Conservation (phyloP, 2,113 vertebrate species). For the Centropus bengalensis region DNA sequence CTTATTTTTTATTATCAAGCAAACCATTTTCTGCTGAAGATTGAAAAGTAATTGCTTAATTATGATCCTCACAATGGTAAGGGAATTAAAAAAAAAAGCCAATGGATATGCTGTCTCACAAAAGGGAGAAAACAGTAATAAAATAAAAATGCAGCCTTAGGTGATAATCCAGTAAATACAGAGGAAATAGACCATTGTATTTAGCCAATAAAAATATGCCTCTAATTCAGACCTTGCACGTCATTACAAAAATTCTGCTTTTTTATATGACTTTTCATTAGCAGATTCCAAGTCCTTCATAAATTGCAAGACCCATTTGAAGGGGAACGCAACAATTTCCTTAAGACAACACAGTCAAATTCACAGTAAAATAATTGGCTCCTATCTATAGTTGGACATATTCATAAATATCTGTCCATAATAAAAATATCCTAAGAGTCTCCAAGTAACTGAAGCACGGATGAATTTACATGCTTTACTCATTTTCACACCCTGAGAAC, state of each 20-base stretch:
- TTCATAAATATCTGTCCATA: neutral
- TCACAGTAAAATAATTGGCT: neutral
- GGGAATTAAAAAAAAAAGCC: neutral
- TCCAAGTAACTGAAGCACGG: neutral
- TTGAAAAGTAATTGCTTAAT: neutral
- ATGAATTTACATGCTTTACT: neutral
- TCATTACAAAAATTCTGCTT: neutral
- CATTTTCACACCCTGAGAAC: neutral
- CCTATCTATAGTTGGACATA: neutral
- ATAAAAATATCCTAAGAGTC: neutral
- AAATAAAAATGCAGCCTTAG: neutral
- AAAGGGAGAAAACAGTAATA: neutral
- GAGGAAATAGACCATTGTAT: neutral
- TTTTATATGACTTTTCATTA: neutral
- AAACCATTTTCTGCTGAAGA: neutral
- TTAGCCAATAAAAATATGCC: neutral
- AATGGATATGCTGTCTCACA: neutral
- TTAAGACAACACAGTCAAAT: neutral
- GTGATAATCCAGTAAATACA: neutral
- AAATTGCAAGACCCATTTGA: neutral
- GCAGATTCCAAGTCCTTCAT: neutral
- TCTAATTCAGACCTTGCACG: neutral
- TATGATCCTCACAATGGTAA: neutral
- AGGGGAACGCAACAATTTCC: neutral
- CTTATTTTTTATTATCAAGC: neutral